These are phyloP conservation scores for Chrysolina haemoptera DNA, from an alignment of 2,888 invertebrate species.

Conservation along the genomic window DNA sequence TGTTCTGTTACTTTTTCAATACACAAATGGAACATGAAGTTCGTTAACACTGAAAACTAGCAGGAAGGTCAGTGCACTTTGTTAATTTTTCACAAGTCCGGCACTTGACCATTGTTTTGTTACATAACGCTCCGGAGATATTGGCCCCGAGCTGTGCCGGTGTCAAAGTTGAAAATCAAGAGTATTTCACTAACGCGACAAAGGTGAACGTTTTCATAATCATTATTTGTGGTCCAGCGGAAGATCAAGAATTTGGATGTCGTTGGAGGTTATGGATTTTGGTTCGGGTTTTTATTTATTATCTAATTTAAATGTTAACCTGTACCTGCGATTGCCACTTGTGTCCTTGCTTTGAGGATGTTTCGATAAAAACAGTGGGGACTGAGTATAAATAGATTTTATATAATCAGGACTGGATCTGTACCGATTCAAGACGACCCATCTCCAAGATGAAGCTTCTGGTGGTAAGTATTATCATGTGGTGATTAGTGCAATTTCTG, in stretches of 20 bases:
- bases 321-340: constrained; percentile 54
- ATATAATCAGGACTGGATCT: constrained; percentile 42
- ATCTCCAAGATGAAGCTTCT: constrained; percentile 58
- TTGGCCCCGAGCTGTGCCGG: constrained; percentile 26
- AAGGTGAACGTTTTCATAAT: constrained; percentile 39
- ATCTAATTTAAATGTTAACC: constrained; percentile 48
- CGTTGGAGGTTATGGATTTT: constrained; percentile 29
- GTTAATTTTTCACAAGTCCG: background rate
- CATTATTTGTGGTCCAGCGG: constrained; percentile 24
- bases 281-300: constrained; percentile 28
- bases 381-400: constrained; percentile 59
- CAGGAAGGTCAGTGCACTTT: constrained; percentile 2
- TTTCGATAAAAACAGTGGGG: constrained; percentile 59
- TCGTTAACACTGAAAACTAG: background rate
- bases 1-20: too few relatives aligned
- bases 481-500: constrained; percentile 40
- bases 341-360: constrained; percentile 67
- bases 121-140: background rate
- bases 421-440: constrained; percentile 36
- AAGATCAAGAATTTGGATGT: constrained; percentile 28
- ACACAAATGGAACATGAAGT: too few relatives aligned
- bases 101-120: background rate
- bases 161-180: constrained; percentile 27
- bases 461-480: constrained; percentile 59
- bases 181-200: background rate